phyloP scores from a whole-genome alignment of 1,140 invertebrate genomes.

The Leptinotarsa defecta region DNA sequence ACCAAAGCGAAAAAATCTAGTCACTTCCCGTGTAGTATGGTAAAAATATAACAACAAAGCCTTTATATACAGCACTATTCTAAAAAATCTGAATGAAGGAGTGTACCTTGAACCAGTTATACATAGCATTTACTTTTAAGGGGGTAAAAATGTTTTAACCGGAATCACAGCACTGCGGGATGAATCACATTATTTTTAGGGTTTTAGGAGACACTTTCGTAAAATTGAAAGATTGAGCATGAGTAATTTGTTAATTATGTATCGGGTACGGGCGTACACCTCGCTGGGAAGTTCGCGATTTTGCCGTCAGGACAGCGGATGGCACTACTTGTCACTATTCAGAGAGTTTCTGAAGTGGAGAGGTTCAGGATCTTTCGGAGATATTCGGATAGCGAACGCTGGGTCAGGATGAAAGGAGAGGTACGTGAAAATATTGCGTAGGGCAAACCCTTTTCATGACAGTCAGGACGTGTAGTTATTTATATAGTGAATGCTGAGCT shows the following conservation, averaged over 20 bases:
- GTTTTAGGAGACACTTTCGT: slow-evolving; percentile 22
- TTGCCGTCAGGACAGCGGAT: slow-evolving; percentile 34
- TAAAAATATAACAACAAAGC: slow-evolving; percentile 30
- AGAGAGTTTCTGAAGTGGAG: slow-evolving; percentile 4
- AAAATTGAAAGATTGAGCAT: background rate
- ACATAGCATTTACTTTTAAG: slow-evolving; percentile 25
- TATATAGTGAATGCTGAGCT: too few species aligned
- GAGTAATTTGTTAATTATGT: slow-evolving; percentile 12
- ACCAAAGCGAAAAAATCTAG: slow-evolving; percentile 30
- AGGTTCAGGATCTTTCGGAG: slow-evolving; percentile 14
- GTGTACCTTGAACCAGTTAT: slow-evolving; percentile 31
- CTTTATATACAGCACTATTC: slow-evolving; percentile 31
- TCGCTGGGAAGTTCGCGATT: slow-evolving; percentile 38
- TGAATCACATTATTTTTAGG: slow-evolving; percentile 39
- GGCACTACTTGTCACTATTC: slow-evolving; percentile 25
- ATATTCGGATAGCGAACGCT: slow-evolving; percentile 9
- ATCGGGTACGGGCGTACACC: slow-evolving; percentile 42
- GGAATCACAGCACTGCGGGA: slow-evolving; percentile 39
- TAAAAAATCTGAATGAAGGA: slow-evolving; percentile 30
- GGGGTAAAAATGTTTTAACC: slow-evolving; percentile 21
- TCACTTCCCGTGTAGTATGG: slow-evolving; percentile 24
- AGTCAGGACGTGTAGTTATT: too few species aligned
- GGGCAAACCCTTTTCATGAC: background rate
- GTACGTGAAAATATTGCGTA: background rate
- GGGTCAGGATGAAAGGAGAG: background rate